Conservation (phyloP, 2,888 invertebrate genomes). For the Dryobotodes eremita region DNA sequence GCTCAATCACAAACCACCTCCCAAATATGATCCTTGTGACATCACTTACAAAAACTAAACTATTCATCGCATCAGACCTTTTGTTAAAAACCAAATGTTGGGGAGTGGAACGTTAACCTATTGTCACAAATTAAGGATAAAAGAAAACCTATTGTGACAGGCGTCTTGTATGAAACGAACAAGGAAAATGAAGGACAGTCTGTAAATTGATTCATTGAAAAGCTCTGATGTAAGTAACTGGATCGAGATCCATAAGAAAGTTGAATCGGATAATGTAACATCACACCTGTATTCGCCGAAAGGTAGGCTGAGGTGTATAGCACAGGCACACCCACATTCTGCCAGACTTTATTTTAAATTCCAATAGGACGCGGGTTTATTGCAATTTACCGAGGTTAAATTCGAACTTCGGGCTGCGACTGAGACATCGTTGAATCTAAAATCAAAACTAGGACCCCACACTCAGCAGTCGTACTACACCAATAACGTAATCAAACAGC, state of each 20-base stretch:
- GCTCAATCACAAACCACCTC: neutral
- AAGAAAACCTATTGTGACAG: constrained; percentile 23
- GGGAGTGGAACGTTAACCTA: neutral
- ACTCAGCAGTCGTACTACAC: neutral
- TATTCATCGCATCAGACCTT: neutral
- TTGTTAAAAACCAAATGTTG: constrained; percentile 3
- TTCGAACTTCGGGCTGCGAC: too few species aligned
- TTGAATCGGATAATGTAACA: neutral
- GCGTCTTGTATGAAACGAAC: constrained; percentile 2
- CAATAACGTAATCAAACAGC: neutral
- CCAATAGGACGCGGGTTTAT: neutral
- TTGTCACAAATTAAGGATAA: constrained; percentile 37
- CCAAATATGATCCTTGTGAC: neutral
- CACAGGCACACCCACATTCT: neutral
- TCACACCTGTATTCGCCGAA: too few species aligned
- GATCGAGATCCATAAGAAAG: neutral
- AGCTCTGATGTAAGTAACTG: constrained; percentile 7
- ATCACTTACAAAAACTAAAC: neutral
- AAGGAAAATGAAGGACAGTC: constrained; percentile 9
- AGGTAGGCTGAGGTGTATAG: neutral
- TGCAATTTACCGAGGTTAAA: neutral
- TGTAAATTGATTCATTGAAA: constrained; percentile 18
- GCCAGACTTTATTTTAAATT: neutral
- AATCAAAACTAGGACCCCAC: neutral
- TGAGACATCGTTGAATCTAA: neutral